Conservation (phyloP, 2,797 vertebrate genomes). For the Vultur gryphus region DNA sequence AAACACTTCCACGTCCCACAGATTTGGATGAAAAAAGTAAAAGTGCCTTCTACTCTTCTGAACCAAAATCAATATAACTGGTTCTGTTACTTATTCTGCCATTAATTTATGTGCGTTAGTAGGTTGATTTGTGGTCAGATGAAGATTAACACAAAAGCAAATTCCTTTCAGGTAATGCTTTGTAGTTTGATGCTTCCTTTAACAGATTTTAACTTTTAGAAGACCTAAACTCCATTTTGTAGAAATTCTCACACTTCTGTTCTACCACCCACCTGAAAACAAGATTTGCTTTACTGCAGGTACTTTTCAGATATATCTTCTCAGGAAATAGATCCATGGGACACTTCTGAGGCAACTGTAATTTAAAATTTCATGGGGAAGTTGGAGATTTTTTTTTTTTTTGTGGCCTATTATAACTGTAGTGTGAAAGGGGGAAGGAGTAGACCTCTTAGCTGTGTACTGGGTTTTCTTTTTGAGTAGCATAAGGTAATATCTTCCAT, state of each 20-base stretch:
- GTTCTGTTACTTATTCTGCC: not conserved
- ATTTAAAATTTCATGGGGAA: not conserved
- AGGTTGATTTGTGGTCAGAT: not conserved
- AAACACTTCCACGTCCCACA: not conserved
- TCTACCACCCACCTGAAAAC: not conserved
- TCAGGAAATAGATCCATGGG: not conserved
- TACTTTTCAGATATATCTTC: not conserved
- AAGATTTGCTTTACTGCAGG: not conserved
- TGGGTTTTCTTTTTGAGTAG: not conserved
- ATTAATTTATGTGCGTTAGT: not conserved
- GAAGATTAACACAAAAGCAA: not conserved
- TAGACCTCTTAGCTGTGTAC: not conserved
- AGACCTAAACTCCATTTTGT: not conserved
- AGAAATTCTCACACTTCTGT: not conserved
- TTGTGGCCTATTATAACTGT: not conserved
- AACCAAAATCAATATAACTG: not conserved
- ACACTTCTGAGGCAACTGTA: not conserved
- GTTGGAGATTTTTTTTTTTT: not conserved
- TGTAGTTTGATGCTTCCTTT: not conserved
- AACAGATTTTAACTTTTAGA: not conserved
- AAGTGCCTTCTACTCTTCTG: not conserved
- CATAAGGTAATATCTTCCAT: not conserved
- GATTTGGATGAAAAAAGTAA: not conserved
- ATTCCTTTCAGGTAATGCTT: not conserved
- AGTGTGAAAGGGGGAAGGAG: not conserved